These are phyloP conservation scores for Dinothrombium tinctorium DNA, from an alignment of 1,140 invertebrate species.

Conservation along the genomic window DNA sequence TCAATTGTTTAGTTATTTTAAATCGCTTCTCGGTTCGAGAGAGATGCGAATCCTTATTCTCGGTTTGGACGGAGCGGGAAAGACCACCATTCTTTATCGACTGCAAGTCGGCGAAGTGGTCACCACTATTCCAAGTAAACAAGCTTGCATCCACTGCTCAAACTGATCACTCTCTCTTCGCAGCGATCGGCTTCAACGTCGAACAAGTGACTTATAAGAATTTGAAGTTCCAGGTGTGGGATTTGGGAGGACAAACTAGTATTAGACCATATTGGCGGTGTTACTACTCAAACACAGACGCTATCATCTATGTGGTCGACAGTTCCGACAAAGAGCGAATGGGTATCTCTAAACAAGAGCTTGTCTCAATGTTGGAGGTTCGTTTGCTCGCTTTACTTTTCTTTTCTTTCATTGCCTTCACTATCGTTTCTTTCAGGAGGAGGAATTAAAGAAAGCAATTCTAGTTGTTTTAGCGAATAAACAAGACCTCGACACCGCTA, in stretches of 20 bases:
- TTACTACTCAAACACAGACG: conserved; percentile 30
- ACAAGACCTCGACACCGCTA: conserved; percentile 85
- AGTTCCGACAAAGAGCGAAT: conserved; percentile 95
- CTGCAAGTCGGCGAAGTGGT: conserved; percentile 98
- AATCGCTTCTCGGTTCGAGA: conserved; percentile 65
- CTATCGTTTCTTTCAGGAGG: conserved; percentile 32
- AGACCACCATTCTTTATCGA: conserved; percentile 93
- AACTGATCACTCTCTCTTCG: conserved; percentile 66
- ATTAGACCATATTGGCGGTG: conserved; percentile 98
- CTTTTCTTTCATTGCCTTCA: not conserved
- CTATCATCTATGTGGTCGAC: conserved; percentile 30
- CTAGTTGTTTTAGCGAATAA: conserved; percentile 97
- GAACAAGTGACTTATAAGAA: conserved; percentile 90
- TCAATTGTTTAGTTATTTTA: conserved; percentile 40
- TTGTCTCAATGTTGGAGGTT: conserved; percentile 22
- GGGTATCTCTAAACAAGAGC: conserved; percentile 93
- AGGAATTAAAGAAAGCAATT: conserved; percentile 82
- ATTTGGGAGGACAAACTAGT: conserved; percentile 88
- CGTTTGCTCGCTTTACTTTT: not conserved
- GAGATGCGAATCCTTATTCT: conserved; percentile 77
- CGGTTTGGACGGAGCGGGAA: conserved; percentile 88
- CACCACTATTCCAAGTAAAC: conserved; percentile 70
- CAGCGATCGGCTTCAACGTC: conserved; percentile 53
- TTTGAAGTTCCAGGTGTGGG: conserved; percentile 97
- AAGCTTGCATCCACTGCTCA: not conserved